Evolutionary conservation across 2,113 vertebrate species (phyloP).

Genomic region (Dascyllus trimaculatus): DNA sequence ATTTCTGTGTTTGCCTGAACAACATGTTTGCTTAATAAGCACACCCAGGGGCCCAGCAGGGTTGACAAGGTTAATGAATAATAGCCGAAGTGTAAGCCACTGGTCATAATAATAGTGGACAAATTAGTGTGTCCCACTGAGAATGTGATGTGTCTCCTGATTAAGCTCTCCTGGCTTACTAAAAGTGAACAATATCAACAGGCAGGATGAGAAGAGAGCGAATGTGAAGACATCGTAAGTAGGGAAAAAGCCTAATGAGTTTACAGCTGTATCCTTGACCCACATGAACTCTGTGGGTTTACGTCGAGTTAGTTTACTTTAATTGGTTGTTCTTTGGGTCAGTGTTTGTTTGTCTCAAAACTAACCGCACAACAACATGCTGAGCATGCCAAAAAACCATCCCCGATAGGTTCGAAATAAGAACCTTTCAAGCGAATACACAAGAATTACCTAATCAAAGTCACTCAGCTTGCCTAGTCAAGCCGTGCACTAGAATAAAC

Average conservation of each 20-base stretch:
- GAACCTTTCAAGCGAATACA: conserved; percentile 2
- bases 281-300: conserved; percentile 24
- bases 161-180: not conserved
- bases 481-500: conserved; percentile 32
- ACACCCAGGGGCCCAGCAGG: not conserved
- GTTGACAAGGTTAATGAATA: conserved; percentile 30
- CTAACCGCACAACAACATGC: not conserved
- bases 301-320: not conserved
- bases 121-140: not conserved
- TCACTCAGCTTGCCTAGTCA: conserved; percentile 19
- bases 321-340: conserved; percentile 24
- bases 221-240: not conserved
- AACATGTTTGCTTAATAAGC: not conserved
- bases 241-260: conserved; percentile 18
- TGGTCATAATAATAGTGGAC: not conserved
- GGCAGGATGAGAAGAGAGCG: not conserved
- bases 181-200: not conserved
- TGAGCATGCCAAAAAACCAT: conserved; percentile 1
- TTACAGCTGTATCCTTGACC: conserved; percentile 20
- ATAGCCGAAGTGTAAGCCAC: not conserved
- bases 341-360: conserved; percentile 30
- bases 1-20: not conserved
- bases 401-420: not conserved
- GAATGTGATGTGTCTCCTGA: not conserved
- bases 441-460: conserved; percentile 18